Evolutionary conservation across 2,797 vertebrate genomes (phyloP).

Genomic region (Zalophus californianus): DNA sequence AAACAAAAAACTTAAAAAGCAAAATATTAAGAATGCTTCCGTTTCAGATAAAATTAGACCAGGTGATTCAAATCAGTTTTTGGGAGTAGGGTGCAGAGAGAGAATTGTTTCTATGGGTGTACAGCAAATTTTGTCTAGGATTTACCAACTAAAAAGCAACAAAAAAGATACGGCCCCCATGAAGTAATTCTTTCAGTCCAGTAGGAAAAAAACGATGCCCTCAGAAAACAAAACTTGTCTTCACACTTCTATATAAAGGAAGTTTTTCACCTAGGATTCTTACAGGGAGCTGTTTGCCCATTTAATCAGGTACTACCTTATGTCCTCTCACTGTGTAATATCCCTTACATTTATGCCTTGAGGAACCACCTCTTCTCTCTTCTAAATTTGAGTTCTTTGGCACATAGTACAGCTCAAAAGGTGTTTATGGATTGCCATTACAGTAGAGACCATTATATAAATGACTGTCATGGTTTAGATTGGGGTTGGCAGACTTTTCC

Average conservation of each 20-base stretch:
- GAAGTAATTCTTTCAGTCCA: neutral
- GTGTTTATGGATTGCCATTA: neutral
- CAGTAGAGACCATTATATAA: neutral
- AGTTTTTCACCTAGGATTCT: neutral
- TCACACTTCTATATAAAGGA: neutral
- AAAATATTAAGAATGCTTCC: constrained; percentile 5
- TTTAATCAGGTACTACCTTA: neutral
- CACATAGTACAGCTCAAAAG: neutral
- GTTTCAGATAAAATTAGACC: neutral
- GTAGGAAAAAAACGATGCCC: neutral
- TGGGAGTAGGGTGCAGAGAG: neutral
- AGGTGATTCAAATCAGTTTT: neutral
- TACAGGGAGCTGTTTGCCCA: neutral
- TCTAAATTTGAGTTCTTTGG: neutral
- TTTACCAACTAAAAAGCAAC: neutral
- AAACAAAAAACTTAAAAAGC: neutral
- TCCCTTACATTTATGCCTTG: neutral
- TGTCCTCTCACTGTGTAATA: neutral
- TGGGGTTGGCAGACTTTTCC: neutral
- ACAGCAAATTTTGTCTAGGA: neutral
- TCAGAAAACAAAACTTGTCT: constrained; percentile 28
- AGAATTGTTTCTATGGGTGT: neutral
- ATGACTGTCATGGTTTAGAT: neutral
- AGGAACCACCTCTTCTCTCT: neutral
- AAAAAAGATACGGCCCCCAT: neutral